These are phyloP conservation scores for Amphipoea oculea DNA, from an alignment of 2,888 invertebrate species.

Conservation along the genomic window DNA sequence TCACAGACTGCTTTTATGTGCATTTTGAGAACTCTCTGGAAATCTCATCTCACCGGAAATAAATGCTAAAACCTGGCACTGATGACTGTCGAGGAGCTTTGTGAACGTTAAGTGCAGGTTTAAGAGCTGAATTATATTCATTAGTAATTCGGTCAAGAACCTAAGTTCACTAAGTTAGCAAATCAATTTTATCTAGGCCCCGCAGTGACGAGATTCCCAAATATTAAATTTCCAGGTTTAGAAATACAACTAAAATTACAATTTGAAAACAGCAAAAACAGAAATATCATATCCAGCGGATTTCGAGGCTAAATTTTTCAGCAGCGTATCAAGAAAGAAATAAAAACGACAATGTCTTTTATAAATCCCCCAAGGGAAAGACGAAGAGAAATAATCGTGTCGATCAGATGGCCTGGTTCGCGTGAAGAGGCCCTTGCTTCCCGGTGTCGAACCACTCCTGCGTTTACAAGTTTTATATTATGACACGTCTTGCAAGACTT, in stretches of 20 bases:
- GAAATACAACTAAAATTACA: background rate
- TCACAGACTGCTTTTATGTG: slow-evolving; percentile 32
- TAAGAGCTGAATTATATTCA: background rate
- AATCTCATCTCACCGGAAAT: slow-evolving; percentile 33
- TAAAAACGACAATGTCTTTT: slow-evolving; percentile 62
- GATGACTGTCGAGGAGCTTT: slow-evolving; percentile 9
- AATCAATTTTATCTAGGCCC: background rate
- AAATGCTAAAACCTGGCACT: slow-evolving; percentile 4
- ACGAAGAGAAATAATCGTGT: slow-evolving; percentile 68
- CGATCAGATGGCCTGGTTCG: slow-evolving; percentile 81
- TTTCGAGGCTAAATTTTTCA: slow-evolving; percentile 50
- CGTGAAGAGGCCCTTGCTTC: slow-evolving; percentile 73
- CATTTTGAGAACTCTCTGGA: slow-evolving; percentile 24
- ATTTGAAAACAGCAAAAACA: slow-evolving; percentile 10
- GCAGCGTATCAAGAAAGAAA: slow-evolving; percentile 48
- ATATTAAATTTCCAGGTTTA: background rate
- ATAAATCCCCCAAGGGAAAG: slow-evolving; percentile 56
- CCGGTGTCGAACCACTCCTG: slow-evolving; percentile 72
- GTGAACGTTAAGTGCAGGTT: no score
- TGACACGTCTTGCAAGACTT: slow-evolving; percentile 73
- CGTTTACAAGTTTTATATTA: slow-evolving; percentile 74
- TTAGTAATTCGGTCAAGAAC: background rate
- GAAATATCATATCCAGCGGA: slow-evolving; percentile 42
- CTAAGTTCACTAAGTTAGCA: background rate
- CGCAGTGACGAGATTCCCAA: background rate